Evolutionary conservation across 2,113 vertebrate genomes (phyloP), one percentile per base, ranked within the genome.

Genomic region (Siniperca chuatsi): DNA sequence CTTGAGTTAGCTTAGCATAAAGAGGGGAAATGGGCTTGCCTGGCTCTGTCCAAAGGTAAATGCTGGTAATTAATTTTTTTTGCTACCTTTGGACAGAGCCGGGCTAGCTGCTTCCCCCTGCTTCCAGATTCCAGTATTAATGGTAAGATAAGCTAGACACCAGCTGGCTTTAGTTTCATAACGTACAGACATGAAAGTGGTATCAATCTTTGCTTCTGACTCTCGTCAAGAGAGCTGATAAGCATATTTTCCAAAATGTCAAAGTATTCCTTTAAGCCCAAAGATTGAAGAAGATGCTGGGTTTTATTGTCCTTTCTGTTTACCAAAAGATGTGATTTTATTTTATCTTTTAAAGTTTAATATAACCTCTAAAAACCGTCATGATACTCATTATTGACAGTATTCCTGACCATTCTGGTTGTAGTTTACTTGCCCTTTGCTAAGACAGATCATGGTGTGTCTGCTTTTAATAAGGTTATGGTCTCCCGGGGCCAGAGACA

Each of bases 401-500:
- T 76, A 33, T 61, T 65, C 83, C 64, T 84, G 74, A 78, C 78
- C 23, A n/a, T 60, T 66, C 11, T 46, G 66, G 72, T 61, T 74
- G 46, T 77, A 55, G 72, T 85, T 88, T 85, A 74, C 60, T 72
- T 75, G 75, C 64, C 82, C 61, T 92, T 86, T 86, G 64, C 66
- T 74, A 52, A 85, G 72, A 86, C 87, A 42, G 62, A 87, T 87
- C 50, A 81, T 60, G 25, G 16, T 87, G 76, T 94, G 87, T 91
- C 84, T 92, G 48, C 60, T 89, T 88, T 90, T 92, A 83, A 84
- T 89, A 91, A 99, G 98, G 92, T 98, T 95, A 81, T 99, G 98
- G 98, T 95, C 96, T 90, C 98, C 98, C 0, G 97, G 97, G 86
- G 98, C 98, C 55, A 95, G 96, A 61, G 98, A 97, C 90, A 97